Evolutionary conservation across 2,113 vertebrate genomes (phyloP).

Genomic region (Peromyscus californicus): DNA sequence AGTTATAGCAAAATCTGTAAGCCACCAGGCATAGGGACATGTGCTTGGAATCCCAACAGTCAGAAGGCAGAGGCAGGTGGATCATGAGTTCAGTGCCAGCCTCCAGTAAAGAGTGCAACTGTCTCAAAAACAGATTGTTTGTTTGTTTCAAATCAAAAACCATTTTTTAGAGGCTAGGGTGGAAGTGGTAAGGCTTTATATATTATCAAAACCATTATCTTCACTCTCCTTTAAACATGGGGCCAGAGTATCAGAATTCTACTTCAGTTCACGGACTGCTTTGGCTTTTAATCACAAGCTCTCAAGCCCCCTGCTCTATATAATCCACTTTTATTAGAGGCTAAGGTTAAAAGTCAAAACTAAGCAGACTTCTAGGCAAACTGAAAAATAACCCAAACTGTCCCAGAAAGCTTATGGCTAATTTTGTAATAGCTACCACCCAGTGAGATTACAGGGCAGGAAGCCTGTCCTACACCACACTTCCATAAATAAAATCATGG

Average conservation of each 20-base stretch:
- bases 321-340: constrained; percentile 75
- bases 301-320: constrained; percentile 66
- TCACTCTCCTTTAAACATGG: not conserved
- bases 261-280: constrained; percentile 22
- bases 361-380: constrained; percentile 74
- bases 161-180: constrained; percentile 73
- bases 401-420: constrained; percentile 59
- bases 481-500: constrained; percentile 43
- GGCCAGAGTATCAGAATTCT: constrained; percentile 74
- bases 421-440: constrained; percentile 56
- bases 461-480: not conserved
- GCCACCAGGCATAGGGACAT: not conserved
- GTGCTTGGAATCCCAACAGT: not conserved
- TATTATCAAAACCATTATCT: constrained; percentile 49
- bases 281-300: constrained; percentile 62
- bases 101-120: not conserved
- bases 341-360: constrained; percentile 75
- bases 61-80: not conserved
- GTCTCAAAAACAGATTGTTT: not conserved
- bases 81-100: not conserved
- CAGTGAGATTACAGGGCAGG: constrained; percentile 20
- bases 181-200: constrained; percentile 72
- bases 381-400: constrained; percentile 65
- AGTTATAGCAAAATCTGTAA: constrained; percentile 63
- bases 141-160: constrained; percentile 19